A percentile compares a stretch with the other conserved stretches of the same genome.
These are phyloP conservation scores for western clawed frog (Xenopus tropicalis) DNA, from an alignment of 2,113 vertebrate genomes.

Conservation along the genomic window UCB_Xtro_10.0 CM004447.2:133739501-133740000, in stretches of 20 bases:
- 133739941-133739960: constrained; percentile 5
- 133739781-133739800: constrained; percentile 33
- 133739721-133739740: background rate
- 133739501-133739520: too few relatives aligned
- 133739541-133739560: too few relatives aligned
- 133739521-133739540: too few relatives aligned
- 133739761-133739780: constrained; percentile 31
- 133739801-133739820: constrained; percentile 39
- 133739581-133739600: too few relatives aligned
- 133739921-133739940: background rate
- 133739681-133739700: background rate
- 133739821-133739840: constrained; percentile 19
- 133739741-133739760: background rate
- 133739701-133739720: constrained; percentile 4
- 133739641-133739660: too few relatives aligned
- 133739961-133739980: background rate
- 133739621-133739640: too few relatives aligned
- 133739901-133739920: background rate
- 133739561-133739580: too few relatives aligned
- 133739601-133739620: too few relatives aligned
- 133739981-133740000: background rate
- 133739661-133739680: too few relatives aligned
- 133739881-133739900: background rate
- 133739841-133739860: constrained; percentile 10
- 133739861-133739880: background rate